Evolutionary conservation across 2,113 vertebrate species (phyloP), one percentile per base, ranked within the genome.

Genomic region (Cygnus buccinator): DNA sequence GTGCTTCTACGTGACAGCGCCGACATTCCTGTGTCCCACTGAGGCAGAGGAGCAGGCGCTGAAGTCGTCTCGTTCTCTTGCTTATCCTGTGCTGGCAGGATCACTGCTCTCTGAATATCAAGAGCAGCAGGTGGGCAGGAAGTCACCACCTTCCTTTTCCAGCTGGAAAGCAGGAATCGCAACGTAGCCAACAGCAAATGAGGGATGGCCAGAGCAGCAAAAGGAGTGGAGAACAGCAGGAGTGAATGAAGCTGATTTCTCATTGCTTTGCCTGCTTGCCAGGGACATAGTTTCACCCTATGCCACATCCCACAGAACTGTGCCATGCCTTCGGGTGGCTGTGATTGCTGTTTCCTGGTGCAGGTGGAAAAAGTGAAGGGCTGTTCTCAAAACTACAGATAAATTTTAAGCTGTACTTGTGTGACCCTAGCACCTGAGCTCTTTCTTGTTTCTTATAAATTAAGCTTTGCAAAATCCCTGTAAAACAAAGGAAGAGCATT

Each of bases 101-200:
- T 33, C 16, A 0, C 43, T 1, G 19, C 74, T 70, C 14, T 0
- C 74, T 13, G 85, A 58, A 28, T 59, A 55, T 35, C 41, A 37
- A 33, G 22, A 77, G 84, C 91, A 57, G 89, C 89, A 65, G 84
- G 52, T 65, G 79, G 87, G 73, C 71, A 84, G 87, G 84, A 70
- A 77, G 63, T 17, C 11, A 0, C n/a, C 68, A 55, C 67, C 59
- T 83, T 77, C 87, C 75, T 81, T 46, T 67, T 77, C 83, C 91
- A 90, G 89, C 93, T 90, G 89, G 84, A 72, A 33, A n/a, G 83
- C 77, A 28, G 89, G 72, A 17, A 23, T 2, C 21, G 84, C 84
- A 87, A 50, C 59, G 39, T 6, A 18, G 91, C 89, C 96, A 89
- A 18, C 35, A 46, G 79, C 87, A 89, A 22, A n/a, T 10, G 72